phyloP scores from a whole-genome alignment of 1,140 invertebrate genomes.

The Megalopta genalis region DNA sequence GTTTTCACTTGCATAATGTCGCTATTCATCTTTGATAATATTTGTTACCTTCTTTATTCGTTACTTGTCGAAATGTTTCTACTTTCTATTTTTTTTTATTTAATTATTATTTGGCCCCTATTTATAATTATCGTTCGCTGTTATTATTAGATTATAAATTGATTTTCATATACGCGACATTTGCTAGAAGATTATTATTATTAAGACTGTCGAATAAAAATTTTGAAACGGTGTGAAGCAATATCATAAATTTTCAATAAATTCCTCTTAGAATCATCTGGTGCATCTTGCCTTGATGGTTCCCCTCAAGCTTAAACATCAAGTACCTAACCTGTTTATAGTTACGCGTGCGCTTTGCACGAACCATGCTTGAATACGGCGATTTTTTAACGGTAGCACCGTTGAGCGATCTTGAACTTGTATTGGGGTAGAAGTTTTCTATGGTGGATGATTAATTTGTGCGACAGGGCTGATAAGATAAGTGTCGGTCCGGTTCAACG shows the following conservation, averaged over 20 bases:
- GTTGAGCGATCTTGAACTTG: constrained; percentile 14
- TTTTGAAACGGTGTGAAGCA: not conserved
- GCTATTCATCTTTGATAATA: not conserved
- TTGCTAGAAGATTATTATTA: no score
- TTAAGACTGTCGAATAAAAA: no score
- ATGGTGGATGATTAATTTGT: not conserved
- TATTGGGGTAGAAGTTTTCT: not conserved
- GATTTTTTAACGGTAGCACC: constrained; percentile 18
- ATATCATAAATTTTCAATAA: not conserved
- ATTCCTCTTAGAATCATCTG: not conserved
- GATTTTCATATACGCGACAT: no score
- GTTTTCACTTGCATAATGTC: not conserved
- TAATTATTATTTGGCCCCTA: no score
- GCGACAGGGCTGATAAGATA: not conserved
- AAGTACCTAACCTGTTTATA: constrained; percentile 7
- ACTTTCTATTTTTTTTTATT: no score
- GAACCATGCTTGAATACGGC: constrained; percentile 6
- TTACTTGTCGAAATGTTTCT: not conserved
- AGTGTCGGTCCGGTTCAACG: not conserved
- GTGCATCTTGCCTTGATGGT: constrained; percentile 11
- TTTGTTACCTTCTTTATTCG: not conserved
- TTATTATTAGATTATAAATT: no score
- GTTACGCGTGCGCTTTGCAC: constrained; percentile 15
- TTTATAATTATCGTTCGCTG: no score
- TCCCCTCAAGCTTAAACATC: not conserved